Conservation (phyloP, 2,113 vertebrate genomes). For the Trichomycterus rosablanca region DNA sequence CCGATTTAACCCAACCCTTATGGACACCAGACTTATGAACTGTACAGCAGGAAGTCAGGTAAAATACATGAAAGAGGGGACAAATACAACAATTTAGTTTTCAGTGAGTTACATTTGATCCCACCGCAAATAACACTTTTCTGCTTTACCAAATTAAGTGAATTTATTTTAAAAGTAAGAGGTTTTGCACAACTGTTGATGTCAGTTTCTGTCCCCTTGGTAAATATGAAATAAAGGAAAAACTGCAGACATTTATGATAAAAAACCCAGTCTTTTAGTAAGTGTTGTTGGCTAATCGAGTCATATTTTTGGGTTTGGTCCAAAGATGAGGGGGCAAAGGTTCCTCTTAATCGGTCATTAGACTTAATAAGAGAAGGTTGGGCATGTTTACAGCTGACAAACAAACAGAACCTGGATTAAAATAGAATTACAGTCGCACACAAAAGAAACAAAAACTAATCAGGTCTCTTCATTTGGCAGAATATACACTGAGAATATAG, state of each 20-base stretch:
- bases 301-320: conserved; percentile 32
- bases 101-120: not conserved
- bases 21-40: conserved; percentile 33
- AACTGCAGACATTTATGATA: conserved; percentile 36
- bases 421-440: conserved; percentile 37
- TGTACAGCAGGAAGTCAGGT: conserved; percentile 8
- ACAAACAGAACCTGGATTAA: conserved; percentile 28
- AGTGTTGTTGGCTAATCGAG: conserved; percentile 1
- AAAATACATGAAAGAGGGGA: not conserved
- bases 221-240: not conserved
- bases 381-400: conserved; percentile 19
- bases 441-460: not conserved
- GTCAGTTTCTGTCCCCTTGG: not conserved
- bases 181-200: too few relatives aligned
- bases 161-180: too few relatives aligned
- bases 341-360: not conserved
- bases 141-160: too few relatives aligned
- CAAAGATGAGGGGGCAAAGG: too few relatives aligned
- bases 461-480: conserved; percentile 14
- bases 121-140: not conserved
- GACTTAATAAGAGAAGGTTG: conserved; percentile 15
- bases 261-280: conserved; percentile 18
- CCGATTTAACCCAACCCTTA: conserved; percentile 50
- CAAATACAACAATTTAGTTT: too few relatives aligned
- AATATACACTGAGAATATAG: not conserved